Base-by-base conservation (phyloP, 2,113 vertebrate species). In the Macrotis lagotis region DNA sequence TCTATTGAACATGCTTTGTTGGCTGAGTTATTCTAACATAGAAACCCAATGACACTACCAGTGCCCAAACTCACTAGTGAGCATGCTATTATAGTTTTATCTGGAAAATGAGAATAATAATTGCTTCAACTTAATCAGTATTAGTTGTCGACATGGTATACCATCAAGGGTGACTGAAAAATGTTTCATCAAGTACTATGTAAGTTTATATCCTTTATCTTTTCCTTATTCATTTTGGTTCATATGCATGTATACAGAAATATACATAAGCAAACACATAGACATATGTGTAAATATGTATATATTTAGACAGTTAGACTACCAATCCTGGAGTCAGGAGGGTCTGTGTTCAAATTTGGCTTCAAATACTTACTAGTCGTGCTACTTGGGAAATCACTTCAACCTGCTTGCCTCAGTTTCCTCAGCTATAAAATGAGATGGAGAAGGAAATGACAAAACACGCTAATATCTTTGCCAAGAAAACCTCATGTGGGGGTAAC, bases 341-440 rank as follows among this genome's bases (percentile, higher is more conserved):
- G 12, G 3, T 14, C 28, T 66, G 59, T 37, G 12, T 66, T 66
- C 31, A 37, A 66, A 66, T 66, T 3, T 26, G 7, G 24, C 52
- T 2, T 26, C 25, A 53, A 8, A 53, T 8, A 53, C 7, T 93
- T 90, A 91, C 92, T 51, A 26, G 89, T 22, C 4, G 2, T 66
- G 12, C 16, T 11, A 66, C 12, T 66, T 28, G 59, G 31, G 11
- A 66, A 37, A 12, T 37, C 59, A 66, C 3, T 66, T 66, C 3
- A 66, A 3, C 31, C 31, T 37, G 31, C 37, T 66, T 66, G 50
- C 19, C 48, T 96, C 2, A 6, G 48, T 90, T 96, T 96, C 96
- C 31, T 97, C 55, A 91, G 89, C 37, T 94, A 37, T 50, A 94
- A 93, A 95, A 37, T 31, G 51, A 95, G 74, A 25, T 53, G 25